phyloP scores from a whole-genome alignment of 2,113 vertebrate species.

The Neolamprologus kungweensis region DNA sequence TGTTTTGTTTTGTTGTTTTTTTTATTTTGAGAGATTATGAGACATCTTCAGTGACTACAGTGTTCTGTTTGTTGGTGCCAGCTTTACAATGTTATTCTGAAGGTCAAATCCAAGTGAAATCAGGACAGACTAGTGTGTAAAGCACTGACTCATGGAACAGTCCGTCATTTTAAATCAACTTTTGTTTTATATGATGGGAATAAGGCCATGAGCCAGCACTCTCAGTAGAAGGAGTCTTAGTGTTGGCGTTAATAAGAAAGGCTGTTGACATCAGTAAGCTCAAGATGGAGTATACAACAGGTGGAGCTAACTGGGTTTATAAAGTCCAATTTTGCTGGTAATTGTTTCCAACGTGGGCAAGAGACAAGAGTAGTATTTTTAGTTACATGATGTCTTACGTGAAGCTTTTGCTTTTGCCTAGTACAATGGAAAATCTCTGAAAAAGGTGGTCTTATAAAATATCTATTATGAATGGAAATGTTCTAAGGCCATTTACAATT shows the following conservation, averaged over 20 bases:
- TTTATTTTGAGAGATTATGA: background rate
- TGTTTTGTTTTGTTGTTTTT: background rate
- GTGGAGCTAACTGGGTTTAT: background rate
- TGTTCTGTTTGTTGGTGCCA: background rate
- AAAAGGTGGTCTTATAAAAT: background rate
- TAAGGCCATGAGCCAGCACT: background rate
- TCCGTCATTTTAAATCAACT: background rate
- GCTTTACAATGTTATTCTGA: background rate
- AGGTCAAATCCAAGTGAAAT: background rate
- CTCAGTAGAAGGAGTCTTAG: background rate
- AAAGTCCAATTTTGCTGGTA: background rate
- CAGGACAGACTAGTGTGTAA: background rate
- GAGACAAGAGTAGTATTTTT: background rate
- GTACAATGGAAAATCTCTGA: background rate
- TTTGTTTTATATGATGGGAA: background rate
- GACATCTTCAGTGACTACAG: background rate
- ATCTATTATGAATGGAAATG: background rate
- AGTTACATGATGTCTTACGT: background rate
- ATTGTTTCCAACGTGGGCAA: background rate
- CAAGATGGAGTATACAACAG: background rate
- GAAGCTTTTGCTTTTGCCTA: background rate
- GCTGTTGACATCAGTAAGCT: background rate
- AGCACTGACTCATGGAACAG: background rate
- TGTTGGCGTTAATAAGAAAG: background rate
- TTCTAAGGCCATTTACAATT: background rate